These are phyloP conservation scores for Aselliscus stoliczkanus DNA, from an alignment of 2,797 vertebrate species.

Conservation along the genomic window DNA sequence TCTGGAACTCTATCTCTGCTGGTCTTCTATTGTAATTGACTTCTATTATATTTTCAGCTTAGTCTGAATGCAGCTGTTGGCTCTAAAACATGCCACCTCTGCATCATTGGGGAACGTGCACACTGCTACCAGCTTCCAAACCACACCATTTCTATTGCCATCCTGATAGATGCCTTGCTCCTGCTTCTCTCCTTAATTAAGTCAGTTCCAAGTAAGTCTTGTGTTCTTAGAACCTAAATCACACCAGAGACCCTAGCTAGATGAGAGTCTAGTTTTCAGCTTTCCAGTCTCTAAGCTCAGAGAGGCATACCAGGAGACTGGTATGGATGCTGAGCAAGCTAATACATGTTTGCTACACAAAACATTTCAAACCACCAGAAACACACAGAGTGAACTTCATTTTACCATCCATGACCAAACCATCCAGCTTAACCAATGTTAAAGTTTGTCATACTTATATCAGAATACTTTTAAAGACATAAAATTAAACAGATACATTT, in stretches of 20 bases:
- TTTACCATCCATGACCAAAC: background rate
- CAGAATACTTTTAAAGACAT: background rate
- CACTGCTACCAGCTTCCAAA: background rate
- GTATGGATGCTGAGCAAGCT: background rate
- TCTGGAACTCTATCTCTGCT: background rate
- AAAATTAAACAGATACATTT: background rate
- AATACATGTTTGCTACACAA: background rate
- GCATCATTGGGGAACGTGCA: background rate
- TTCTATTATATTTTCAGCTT: too few species aligned
- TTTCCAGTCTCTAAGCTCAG: background rate
- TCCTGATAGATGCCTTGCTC: background rate
- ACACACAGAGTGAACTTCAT: background rate
- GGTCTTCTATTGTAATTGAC: background rate
- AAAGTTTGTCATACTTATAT: background rate
- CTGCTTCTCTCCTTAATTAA: background rate
- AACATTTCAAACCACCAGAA: background rate
- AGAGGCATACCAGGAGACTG: background rate
- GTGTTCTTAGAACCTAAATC: background rate
- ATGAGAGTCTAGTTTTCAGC: background rate
- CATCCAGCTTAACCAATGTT: background rate
- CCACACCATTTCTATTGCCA: background rate
- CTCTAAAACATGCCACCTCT: background rate
- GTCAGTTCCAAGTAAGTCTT: background rate
- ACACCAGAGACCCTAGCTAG: background rate
- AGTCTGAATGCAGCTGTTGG: background rate